phyloP scores from a whole-genome alignment of 2,113 vertebrate genomes.

The Myrmophylax atrothorax region DNA sequence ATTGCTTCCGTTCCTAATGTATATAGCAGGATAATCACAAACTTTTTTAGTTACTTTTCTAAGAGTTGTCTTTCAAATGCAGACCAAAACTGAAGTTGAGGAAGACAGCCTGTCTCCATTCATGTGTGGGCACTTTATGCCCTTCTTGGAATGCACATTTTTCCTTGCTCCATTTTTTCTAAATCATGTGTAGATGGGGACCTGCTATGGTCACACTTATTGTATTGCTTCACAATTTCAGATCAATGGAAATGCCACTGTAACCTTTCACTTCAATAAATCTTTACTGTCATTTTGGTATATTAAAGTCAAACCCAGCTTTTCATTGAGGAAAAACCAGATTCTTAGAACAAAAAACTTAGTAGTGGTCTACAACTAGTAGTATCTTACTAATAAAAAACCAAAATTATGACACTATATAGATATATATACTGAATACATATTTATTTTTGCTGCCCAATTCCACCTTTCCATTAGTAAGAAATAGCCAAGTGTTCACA shows the following conservation, averaged over 20 bases:
- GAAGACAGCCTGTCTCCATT: slow-evolving; percentile 25
- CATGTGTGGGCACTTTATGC: neutral
- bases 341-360: neutral
- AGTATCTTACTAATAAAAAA: neutral
- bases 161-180: neutral
- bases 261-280: neutral
- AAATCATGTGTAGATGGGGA: neutral
- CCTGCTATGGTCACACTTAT: neutral
- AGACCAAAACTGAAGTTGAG: slow-evolving; percentile 71
- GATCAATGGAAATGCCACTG: neutral
- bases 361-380: neutral
- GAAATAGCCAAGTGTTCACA: neutral
- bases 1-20: slow-evolving; percentile 24
- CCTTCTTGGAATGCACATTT: neutral
- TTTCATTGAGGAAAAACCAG: neutral
- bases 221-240: neutral
- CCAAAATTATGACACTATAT: neutral
- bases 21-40: slow-evolving; percentile 34
- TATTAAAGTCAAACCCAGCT: neutral
- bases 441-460: neutral
- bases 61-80: slow-evolving; percentile 29
- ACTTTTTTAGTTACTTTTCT: slow-evolving; percentile 30
- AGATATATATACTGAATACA: neutral
- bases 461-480: neutral
- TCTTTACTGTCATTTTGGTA: neutral